Base-by-base conservation (phyloP, 2,113 vertebrate genomes). In the Leptocoma aspasia region DNA sequence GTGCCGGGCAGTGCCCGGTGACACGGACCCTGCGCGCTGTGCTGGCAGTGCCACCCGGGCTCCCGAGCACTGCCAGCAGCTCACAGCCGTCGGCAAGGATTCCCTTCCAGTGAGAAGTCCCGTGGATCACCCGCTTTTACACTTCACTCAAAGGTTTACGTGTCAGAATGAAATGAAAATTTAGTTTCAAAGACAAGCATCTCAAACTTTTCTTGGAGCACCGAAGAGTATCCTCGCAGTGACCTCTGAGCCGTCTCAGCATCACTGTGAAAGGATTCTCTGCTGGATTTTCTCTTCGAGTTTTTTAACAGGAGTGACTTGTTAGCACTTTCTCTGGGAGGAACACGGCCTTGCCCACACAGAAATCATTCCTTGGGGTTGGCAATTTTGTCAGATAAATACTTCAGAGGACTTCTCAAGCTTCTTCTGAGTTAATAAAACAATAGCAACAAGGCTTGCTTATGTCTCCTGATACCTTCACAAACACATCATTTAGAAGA, bases 51-150 rank as follows among this genome's bases (percentile, higher is more conserved):
- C 33, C 19, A 20, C 31, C 6, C 2, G 5, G 41, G 52, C 61
- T 61, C 21, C 5, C 9, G 7, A 2, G 1, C 56, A 6, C 27
- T 37, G 61, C 78, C 39, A 10, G 4, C 6, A 0, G 3, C 47
- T 77, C 70, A 10, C 28, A 35, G 30, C 11, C 27, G 1, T 0
- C 23, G 11, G 30, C 37, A 24, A 30, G n/a, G 28, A 13, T 33
- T 26, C 57, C 50, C 61, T 17, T 2, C 2, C 4, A 11, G 33
- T 0, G 7, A 20, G 4, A n/a, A 61, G 7, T 4, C 23, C 68
- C 4, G 4, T 0, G 33, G 13, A 31, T 41, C 6, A 39, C 26
- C 49, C 0, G 0, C 15, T 44, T 44, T 21, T 31, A 24, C 15
- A 1, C 18, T 35, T 42, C 5, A 1, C 53, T 64, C 19, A 31